A percentile compares a stretch with the other conserved stretches of the same genome.
phyloP scores from a whole-genome alignment of 2,797 vertebrate species.

The Chelon auratus region DNA sequence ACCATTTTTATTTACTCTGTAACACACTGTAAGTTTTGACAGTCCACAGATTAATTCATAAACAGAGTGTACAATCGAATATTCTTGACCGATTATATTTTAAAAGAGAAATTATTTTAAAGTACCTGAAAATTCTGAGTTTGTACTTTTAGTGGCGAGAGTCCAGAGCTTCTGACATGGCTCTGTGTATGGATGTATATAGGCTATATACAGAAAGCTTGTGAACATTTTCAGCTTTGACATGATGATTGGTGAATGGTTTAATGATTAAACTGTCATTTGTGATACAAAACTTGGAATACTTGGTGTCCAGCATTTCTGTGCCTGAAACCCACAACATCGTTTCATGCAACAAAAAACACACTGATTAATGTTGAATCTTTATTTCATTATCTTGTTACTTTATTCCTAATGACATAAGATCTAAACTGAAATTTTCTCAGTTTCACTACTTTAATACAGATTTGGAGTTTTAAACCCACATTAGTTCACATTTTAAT shows the following conservation, averaged over 20 bases:
- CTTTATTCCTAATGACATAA: background rate
- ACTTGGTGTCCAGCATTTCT: conserved; percentile 26
- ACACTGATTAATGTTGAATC: conserved; percentile 3
- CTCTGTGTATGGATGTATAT: conserved; percentile 56
- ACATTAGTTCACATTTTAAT: background rate
- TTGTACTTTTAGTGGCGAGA: conserved; percentile 35
- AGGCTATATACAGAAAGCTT: conserved; percentile 38
- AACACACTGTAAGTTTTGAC: conserved; percentile 27
- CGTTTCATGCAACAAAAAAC: conserved; percentile 12
- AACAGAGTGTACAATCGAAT: conserved; percentile 19
- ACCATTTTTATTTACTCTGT: conserved; percentile 40
- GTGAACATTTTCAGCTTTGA: conserved; percentile 45
- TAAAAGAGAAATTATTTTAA: conserved; percentile 48
- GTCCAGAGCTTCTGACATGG: conserved; percentile 16
- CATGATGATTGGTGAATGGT: conserved; percentile 44
- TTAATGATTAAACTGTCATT: conserved; percentile 77
- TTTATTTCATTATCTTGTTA: background rate
- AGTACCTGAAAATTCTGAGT: conserved; percentile 33
- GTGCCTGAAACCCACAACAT: conserved; percentile 2
- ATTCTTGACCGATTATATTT: conserved; percentile 40
- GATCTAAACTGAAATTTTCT: background rate
- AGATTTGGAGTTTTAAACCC: background rate
- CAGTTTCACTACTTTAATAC: background rate
- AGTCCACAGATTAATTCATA: conserved; percentile 37
- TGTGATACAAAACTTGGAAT: conserved; percentile 37